Percentiles rank a stretch among this genome's conserved stretches.
These are phyloP conservation scores for Itoplectis maculator DNA, from an alignment of 2,888 invertebrate species.

Conservation along the genomic window DNA sequence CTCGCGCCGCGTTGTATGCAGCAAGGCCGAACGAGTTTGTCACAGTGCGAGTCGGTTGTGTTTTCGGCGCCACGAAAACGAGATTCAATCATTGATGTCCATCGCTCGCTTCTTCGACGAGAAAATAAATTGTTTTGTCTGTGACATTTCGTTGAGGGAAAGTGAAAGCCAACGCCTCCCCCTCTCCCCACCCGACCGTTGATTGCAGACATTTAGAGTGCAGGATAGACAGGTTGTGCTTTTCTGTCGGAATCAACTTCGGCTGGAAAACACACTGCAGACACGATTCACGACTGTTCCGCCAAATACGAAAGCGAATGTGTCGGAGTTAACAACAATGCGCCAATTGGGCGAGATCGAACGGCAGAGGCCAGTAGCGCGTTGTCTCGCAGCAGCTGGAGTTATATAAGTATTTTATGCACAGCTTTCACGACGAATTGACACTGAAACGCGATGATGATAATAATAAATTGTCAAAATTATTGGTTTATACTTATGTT, in stretches of 20 bases:
- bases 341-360: too few species aligned
- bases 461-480: too few species aligned
- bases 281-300: neutral
- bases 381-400: neutral
- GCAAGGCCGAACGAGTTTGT: neutral
- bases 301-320: too few species aligned
- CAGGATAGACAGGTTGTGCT: too few species aligned
- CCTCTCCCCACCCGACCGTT: too few species aligned
- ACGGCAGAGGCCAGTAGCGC: too few species aligned
- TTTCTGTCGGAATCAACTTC: too few species aligned
- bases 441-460: too few species aligned
- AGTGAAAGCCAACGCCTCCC: too few species aligned
- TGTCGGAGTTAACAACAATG: too few species aligned
- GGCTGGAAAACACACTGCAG: slow-evolving; percentile 51
- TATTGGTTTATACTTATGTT: too few species aligned
- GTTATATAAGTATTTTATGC: neutral
- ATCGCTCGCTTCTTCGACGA: neutral
- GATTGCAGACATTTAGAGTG: too few species aligned
- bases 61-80: neutral
- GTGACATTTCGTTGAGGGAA: neutral
- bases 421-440: neutral
- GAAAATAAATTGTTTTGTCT: neutral
- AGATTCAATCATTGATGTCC: slow-evolving; percentile 6
- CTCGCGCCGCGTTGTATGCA: neutral
- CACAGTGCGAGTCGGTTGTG: neutral